Evolutionary conservation across 2,888 invertebrate genomes (phyloP).

Genomic region (Lobophora halterata): DNA sequence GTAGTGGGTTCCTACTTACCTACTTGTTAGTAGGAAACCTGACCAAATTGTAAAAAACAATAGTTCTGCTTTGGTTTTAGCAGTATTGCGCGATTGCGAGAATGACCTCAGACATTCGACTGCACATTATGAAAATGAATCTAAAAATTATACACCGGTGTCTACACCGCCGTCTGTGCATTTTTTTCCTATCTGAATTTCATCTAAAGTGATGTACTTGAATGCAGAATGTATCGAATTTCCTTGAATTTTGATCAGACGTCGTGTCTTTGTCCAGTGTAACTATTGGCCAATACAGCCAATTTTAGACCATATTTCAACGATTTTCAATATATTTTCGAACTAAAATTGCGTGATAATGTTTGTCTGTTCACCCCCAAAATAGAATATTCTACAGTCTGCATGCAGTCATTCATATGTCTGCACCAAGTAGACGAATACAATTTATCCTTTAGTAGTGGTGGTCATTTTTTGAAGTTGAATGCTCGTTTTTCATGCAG

Average conservation of each 20-base stretch:
- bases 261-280: slow-evolving; percentile 54
- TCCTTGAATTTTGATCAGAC: slow-evolving; percentile 78
- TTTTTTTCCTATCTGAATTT: slow-evolving; percentile 74
- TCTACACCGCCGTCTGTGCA: slow-evolving; percentile 68
- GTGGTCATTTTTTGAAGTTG: slow-evolving; percentile 45
- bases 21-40: slow-evolving; percentile 5
- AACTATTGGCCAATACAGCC: slow-evolving; percentile 37
- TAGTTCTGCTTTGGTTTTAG: slow-evolving; percentile 8
- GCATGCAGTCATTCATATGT: slow-evolving; percentile 74
- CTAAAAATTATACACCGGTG: slow-evolving; percentile 70
- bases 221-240: slow-evolving; percentile 74
- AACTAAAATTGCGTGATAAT: slow-evolving; percentile 37
- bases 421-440: slow-evolving; percentile 75
- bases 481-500: slow-evolving; percentile 46
- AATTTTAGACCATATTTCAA: slow-evolving; percentile 33
- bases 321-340: slow-evolving; percentile 24
- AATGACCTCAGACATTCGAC: slow-evolving; percentile 66
- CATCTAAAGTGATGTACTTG: slow-evolving; percentile 67
- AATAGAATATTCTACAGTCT: slow-evolving; percentile 62
- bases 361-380: slow-evolving; percentile 54
- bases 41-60: slow-evolving; percentile 14
- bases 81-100: slow-evolving; percentile 27
- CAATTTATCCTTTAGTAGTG: slow-evolving; percentile 53
- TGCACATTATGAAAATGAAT: slow-evolving; percentile 79
- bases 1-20: no score